phyloP scores from a whole-genome alignment of 1,140 invertebrate species.

The Steinernema khuongi region DNA sequence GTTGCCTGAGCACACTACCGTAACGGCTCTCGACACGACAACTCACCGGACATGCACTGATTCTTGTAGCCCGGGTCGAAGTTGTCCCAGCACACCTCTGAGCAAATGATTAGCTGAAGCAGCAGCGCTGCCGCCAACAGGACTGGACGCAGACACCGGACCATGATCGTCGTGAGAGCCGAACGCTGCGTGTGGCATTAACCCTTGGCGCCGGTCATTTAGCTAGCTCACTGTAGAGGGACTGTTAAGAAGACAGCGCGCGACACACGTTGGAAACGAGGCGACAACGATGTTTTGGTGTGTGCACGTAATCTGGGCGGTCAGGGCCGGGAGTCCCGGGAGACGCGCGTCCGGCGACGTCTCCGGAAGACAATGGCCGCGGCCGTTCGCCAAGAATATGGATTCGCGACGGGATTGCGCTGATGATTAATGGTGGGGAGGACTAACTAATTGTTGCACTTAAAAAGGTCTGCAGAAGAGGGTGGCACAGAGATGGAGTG shows the following conservation, averaged over 20 bases:
- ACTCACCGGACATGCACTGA: constrained; percentile 46
- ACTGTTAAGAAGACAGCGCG: not conserved
- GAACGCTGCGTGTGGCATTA: not conserved
- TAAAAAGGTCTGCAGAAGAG: not conserved
- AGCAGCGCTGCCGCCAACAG: constrained; percentile 8
- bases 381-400: not conserved
- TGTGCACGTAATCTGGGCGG: too few species aligned
- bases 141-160: constrained; percentile 29
- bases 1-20: constrained; percentile 34
- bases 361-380: not conserved
- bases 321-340: too few species aligned
- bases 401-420: not conserved
- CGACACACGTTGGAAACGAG: not conserved
- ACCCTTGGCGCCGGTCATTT: constrained; percentile 8
- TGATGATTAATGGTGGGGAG: not conserved
- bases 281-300: not conserved
- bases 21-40: not conserved
- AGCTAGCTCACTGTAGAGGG: not conserved
- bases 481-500: not conserved
- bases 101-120: constrained; percentile 33
- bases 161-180: not conserved
- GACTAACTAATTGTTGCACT: not conserved
- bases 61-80: constrained; percentile 50
- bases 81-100: constrained; percentile 54
- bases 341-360: not conserved